phyloP scores from a whole-genome alignment of 1,140 invertebrate genomes.

The Gryon sp. region DNA sequence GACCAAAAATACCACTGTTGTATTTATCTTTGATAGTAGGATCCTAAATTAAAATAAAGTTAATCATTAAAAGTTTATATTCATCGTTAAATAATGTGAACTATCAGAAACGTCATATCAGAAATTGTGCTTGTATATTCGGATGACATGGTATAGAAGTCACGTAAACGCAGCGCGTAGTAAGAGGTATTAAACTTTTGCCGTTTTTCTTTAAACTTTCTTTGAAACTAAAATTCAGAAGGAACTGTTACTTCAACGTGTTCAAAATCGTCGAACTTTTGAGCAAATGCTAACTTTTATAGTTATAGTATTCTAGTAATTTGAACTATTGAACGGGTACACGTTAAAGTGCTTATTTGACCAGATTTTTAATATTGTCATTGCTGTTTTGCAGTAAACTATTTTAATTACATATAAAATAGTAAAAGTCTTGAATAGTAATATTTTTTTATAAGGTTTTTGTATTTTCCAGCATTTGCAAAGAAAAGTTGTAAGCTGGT shows the following conservation, averaged over 20 bases:
- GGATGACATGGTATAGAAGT: conserved; percentile 1
- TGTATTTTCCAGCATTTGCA: too few relatives aligned
- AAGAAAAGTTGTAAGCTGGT: too few relatives aligned
- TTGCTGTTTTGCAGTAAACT: too few relatives aligned
- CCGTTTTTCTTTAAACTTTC: conserved; percentile 38
- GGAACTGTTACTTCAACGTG: conserved; percentile 39
- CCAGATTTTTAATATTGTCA: conserved; percentile 18
- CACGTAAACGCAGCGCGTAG: conserved; percentile 26
- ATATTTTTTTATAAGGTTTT: too few relatives aligned
- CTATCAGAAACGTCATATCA: background rate
- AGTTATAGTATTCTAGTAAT: conserved; percentile 38
- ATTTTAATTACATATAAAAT: too few relatives aligned
- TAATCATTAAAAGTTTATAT: background rate
- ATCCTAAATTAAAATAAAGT: conserved; percentile 4
- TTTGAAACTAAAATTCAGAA: conserved; percentile 48
- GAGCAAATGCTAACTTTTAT: conserved; percentile 35
- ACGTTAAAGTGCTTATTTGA: conserved; percentile 14
- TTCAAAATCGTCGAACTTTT: conserved; percentile 44
- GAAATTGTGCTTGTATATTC: conserved; percentile 16
- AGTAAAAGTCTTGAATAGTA: too few relatives aligned
- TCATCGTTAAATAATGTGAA: conserved; percentile 2
- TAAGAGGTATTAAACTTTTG: conserved; percentile 44
- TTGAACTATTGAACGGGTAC: conserved; percentile 22
- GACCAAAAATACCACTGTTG: background rate
- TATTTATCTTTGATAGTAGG: conserved; percentile 2